Percentiles rank a stretch among this genome's conserved stretches.
Conservation (phyloP, 2,797 vertebrate genomes). For the Miichthys miiuy region DNA sequence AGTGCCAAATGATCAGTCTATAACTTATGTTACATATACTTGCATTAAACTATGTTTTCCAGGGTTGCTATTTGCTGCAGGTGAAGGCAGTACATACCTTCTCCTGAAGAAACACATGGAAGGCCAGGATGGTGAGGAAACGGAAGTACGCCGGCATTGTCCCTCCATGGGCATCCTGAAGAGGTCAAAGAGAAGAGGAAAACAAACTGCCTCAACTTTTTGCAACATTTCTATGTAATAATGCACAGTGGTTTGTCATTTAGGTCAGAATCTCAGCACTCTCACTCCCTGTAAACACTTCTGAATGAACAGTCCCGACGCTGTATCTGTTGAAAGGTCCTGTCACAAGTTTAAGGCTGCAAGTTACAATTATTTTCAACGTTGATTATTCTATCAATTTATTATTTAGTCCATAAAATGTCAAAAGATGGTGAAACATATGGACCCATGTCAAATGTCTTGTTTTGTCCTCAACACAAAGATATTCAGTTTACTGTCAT, state of each 20-base stretch:
- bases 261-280: background rate
- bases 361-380: no score
- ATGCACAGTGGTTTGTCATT: background rate
- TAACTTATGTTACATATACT: no score
- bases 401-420: no score
- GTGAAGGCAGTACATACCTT: conserved; percentile 83
- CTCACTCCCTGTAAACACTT: background rate
- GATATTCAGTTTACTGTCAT: no score
- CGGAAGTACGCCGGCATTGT: conserved; percentile 95
- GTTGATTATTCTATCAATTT: no score
- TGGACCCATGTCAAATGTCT: no score
- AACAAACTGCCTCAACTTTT: background rate
- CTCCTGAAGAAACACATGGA: conserved; percentile 95
- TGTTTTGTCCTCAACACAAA: no score
- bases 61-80: background rate
- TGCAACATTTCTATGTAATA: background rate
- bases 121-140: conserved; percentile 97
- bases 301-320: no score
- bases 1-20: background rate
- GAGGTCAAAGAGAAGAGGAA: background rate
- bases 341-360: no score
- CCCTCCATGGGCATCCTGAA: conserved; percentile 79
- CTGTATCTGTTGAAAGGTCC: background rate
- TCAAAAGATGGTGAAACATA: no score
- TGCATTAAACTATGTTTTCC: background rate